Evolutionary conservation across 2,113 vertebrate species (phyloP).

Genomic region (Vanacampus margaritifer): DNA sequence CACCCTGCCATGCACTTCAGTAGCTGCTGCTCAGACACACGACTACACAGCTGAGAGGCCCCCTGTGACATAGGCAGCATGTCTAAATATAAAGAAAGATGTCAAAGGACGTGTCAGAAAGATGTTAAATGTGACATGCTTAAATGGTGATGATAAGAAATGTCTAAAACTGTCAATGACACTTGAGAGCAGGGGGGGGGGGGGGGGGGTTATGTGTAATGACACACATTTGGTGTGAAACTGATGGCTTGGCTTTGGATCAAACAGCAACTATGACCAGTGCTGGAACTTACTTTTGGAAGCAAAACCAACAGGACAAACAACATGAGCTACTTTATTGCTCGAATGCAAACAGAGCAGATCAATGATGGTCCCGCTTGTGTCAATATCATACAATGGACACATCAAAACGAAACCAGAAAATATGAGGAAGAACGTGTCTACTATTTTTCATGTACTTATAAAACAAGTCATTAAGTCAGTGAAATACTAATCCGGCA

Average conservation of each 20-base stretch:
- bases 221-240: too few species aligned
- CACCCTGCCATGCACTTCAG: slow-evolving; percentile 35
- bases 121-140: slow-evolving; percentile 21
- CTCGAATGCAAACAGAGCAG: not conserved
- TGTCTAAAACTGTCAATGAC: not conserved
- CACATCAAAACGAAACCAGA: not conserved
- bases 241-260: not conserved
- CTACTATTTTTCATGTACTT: slow-evolving; percentile 1
- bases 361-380: not conserved
- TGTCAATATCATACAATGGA: not conserved
- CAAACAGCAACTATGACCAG: not conserved
- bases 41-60: slow-evolving; percentile 8
- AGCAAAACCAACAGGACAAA: not conserved
- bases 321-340: slow-evolving; percentile 6
- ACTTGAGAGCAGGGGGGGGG: not conserved
- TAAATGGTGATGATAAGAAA: slow-evolving; percentile 16
- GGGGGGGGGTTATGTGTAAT: not conserved
- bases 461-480: slow-evolving; percentile 15
- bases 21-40: slow-evolving; percentile 8
- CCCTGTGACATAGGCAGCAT: slow-evolving; percentile 1
- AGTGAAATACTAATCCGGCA: slow-evolving; percentile 30
- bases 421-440: not conserved
- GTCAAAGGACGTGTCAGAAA: slow-evolving; percentile 29
- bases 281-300: too few species aligned
- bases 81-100: slow-evolving; percentile 39